phyloP scores from a whole-genome alignment of 2,888 invertebrate species.

The Synergus gifuensis region DNA sequence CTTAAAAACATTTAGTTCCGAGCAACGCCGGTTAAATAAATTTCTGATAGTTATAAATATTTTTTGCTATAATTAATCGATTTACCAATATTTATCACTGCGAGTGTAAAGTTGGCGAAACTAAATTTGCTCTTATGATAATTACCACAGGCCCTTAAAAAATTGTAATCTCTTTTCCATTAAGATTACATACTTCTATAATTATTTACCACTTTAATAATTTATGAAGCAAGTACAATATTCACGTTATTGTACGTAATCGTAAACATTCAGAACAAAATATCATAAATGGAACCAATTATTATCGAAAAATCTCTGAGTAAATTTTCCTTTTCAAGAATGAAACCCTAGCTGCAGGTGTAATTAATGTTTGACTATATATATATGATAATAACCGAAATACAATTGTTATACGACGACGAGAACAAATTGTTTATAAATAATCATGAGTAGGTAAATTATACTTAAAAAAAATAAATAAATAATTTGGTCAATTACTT shows the following conservation, averaged over 20 bases:
- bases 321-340: background rate
- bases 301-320: background rate
- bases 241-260: background rate
- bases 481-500: conserved; percentile 9
- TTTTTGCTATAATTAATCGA: too few species aligned
- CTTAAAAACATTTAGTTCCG: too few species aligned
- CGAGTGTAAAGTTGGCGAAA: too few species aligned
- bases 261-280: background rate
- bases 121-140: too few species aligned
- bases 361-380: conserved; percentile 4
- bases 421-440: conserved; percentile 59
- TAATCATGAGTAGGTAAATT: conserved; percentile 54
- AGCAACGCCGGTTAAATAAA: too few species aligned
- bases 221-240: conserved; percentile 18
- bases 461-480: background rate
- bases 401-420: conserved; percentile 46
- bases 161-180: background rate
- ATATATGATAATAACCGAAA: background rate
- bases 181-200: background rate
- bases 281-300: conserved; percentile 31
- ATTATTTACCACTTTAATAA: background rate
- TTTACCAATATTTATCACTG: too few species aligned
- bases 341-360: background rate
- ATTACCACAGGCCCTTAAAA: background rate
- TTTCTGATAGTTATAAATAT: too few species aligned